Conservation (phyloP, 1,140 invertebrate species). For the Drosophila nasuta region DNA sequence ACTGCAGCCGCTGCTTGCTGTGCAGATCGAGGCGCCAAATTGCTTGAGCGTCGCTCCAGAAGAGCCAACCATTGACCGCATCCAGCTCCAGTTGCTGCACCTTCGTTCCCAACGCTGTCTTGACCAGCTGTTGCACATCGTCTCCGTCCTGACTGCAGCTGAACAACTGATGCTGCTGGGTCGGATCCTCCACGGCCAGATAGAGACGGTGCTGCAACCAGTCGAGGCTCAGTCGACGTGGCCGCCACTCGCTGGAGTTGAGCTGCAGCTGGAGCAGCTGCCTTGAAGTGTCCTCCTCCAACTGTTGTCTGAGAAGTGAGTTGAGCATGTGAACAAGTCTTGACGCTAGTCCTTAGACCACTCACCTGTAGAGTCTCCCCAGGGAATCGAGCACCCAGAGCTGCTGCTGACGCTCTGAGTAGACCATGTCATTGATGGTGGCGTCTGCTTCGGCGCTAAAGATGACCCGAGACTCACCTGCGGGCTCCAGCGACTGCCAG, state of each 20-base stretch:
- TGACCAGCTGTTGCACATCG: conserved; percentile 15
- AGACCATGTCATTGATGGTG: conserved; percentile 87
- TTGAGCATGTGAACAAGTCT: neutral
- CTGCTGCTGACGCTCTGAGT: conserved; percentile 89
- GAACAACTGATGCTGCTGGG: neutral
- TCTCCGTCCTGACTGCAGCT: conserved; percentile 35
- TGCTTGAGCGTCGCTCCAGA: conserved; percentile 89
- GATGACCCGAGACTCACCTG: conserved; percentile 84
- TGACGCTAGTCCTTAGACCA: neutral
- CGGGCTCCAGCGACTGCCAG: conserved; percentile 89
- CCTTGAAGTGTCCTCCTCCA: conserved; percentile 8
- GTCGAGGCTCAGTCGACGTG: conserved; percentile 91
- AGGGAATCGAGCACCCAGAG: conserved; percentile 90
- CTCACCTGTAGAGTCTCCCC: conserved; percentile 61
- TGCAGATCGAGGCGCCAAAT: conserved; percentile 92
- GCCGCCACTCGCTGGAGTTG: conserved; percentile 54
- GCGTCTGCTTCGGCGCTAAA: conserved; percentile 34
- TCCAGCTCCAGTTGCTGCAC: conserved; percentile 93
- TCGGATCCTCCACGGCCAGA: conserved; percentile 87
- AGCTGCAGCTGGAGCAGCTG: neutral
- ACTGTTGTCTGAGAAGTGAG: conserved; percentile 32
- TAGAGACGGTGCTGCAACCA: conserved; percentile 95
- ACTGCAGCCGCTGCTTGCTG: conserved; percentile 3
- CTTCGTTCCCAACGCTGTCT: neutral
- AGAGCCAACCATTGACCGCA: conserved; percentile 96